Evolutionary conservation across 2,888 invertebrate species (phyloP).

Genomic region (Oscheius sp.): DNA sequence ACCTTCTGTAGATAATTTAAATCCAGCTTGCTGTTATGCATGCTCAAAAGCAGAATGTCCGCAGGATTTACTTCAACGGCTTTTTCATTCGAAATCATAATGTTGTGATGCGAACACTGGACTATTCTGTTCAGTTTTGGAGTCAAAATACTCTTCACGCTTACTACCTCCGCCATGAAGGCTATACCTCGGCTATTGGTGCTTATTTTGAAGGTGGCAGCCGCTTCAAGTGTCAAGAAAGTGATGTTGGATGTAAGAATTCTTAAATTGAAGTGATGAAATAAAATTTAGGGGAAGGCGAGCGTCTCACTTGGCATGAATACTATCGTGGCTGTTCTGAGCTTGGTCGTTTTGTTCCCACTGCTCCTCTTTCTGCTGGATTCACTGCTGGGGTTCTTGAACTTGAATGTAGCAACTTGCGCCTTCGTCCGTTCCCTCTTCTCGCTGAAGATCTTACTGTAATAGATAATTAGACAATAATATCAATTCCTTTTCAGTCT

Average conservation of each 20-base stretch:
- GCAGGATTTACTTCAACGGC: constrained; percentile 79
- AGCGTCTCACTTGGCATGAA: constrained; percentile 77
- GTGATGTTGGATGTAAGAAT: neutral
- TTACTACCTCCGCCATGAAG: constrained; percentile 79
- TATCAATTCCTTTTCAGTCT: constrained; percentile 67
- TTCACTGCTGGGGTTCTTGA: constrained; percentile 74
- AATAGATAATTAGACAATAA: neutral
- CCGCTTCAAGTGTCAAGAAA: neutral
- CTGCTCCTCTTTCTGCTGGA: constrained; percentile 40
- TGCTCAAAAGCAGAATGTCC: constrained; percentile 77
- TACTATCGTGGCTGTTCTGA: constrained; percentile 79
- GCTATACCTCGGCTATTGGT: constrained; percentile 79
- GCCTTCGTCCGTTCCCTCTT: constrained; percentile 79
- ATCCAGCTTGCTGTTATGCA: constrained; percentile 77
- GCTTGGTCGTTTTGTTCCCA: constrained; percentile 72
- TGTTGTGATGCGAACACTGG: constrained; percentile 79
- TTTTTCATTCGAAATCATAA: constrained; percentile 80
- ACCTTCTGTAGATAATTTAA: neutral
- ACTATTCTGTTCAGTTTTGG: constrained; percentile 79
- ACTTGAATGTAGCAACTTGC: constrained; percentile 75
- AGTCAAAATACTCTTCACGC: constrained; percentile 71
- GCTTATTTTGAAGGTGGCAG: constrained; percentile 76
- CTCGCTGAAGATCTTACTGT: constrained; percentile 72
- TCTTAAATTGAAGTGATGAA: neutral
- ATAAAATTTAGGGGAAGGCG: constrained; percentile 68